phyloP scores from a whole-genome alignment of 2,888 invertebrate genomes.

The Dryadula phaetusa region DNA sequence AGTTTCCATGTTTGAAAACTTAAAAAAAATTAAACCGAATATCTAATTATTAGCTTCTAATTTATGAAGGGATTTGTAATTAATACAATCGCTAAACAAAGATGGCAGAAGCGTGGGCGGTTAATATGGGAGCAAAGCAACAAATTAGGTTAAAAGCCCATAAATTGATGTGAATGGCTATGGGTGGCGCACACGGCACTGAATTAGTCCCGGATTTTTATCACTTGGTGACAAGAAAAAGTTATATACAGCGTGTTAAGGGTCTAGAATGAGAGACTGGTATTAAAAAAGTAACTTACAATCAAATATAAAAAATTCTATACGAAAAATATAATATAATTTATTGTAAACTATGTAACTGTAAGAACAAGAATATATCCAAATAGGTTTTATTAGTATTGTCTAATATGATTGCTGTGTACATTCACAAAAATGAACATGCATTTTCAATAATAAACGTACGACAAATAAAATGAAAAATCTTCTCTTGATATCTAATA shows the following conservation, averaged over 20 bases:
- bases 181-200: conserved; percentile 76
- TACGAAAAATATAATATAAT: too few relatives aligned
- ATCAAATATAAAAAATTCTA: background rate
- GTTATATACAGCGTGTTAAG: conserved; percentile 66
- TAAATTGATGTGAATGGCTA: conserved; percentile 79
- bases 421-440: background rate
- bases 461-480: conserved; percentile 24
- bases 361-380: too few relatives aligned
- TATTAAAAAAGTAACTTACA: too few relatives aligned
- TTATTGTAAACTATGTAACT: background rate
- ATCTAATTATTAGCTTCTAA: conserved; percentile 14
- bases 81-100: conserved; percentile 43
- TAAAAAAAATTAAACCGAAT: background rate
- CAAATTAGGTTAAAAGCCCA: conserved; percentile 84
- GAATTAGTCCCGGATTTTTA: conserved; percentile 81
- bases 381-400: background rate
- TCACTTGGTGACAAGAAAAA: conserved; percentile 78
- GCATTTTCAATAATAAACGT: background rate
- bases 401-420: background rate
- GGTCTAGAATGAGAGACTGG: background rate
- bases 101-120: conserved; percentile 48
- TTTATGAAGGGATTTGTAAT: conserved; percentile 41
- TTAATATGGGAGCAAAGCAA: conserved; percentile 65
- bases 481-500: conserved; percentile 30
- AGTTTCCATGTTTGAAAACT: background rate